phyloP scores from a whole-genome alignment of 64 coral and sea anemone genomes.

The Anthopleura sola region DNA sequence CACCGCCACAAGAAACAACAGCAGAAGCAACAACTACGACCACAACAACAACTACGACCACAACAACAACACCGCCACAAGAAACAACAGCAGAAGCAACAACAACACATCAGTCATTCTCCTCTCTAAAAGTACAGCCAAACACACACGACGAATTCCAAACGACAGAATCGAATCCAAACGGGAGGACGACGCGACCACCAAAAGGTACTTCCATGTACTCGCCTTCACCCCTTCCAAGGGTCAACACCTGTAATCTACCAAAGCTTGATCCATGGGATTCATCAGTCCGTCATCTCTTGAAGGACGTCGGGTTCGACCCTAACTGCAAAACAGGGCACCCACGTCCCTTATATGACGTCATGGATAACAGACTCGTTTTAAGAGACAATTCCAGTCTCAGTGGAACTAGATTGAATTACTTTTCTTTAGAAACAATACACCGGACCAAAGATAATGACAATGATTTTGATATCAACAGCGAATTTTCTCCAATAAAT shows the following conservation, averaged over 20 bases:
- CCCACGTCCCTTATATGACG: slow-evolving; percentile 53
- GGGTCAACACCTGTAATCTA: slow-evolving; percentile 54
- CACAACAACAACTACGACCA: too few relatives aligned
- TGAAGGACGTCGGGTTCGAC: slow-evolving; percentile 56
- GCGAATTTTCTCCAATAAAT: slow-evolving; percentile 38
- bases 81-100: not conserved
- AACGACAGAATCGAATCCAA: not conserved
- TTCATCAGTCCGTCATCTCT: slow-evolving; percentile 54
- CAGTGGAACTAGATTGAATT: slow-evolving; percentile 5
- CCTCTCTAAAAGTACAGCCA: not conserved
- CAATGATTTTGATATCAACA: not conserved
- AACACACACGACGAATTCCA: not conserved
- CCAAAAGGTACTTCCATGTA: not conserved
- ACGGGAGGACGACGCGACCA: too few relatives aligned
- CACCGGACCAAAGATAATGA: slow-evolving; percentile 45
- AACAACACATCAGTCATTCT: too few relatives aligned
- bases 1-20: not conserved
- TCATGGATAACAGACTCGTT: slow-evolving; percentile 57
- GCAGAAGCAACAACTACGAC: too few relatives aligned
- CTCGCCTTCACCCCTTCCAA: not conserved
- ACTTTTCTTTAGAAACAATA: slow-evolving; percentile 45
- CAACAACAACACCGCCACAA: too few relatives aligned
- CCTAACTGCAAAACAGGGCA: slow-evolving; percentile 54
- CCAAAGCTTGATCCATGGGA: slow-evolving; percentile 80
- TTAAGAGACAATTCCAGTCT: slow-evolving; percentile 3